Base-by-base conservation (phyloP, 2,797 vertebrate species). In the Gallinago solitaria region DNA sequence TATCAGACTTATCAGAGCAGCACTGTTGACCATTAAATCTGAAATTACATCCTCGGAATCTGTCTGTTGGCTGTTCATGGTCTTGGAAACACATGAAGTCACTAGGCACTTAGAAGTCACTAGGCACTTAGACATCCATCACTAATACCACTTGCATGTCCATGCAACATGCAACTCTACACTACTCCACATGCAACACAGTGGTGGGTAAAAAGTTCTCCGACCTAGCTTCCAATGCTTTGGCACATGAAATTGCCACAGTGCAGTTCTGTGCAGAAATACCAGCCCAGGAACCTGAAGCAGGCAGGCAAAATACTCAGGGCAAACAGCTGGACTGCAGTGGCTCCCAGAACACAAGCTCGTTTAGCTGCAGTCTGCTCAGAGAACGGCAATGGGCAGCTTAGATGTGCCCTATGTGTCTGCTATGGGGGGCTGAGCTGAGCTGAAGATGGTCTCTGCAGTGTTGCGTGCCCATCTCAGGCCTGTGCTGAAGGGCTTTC, bases 311-410 rank as follows among this genome's bases (percentile, higher is more conserved):
- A 60, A 48, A 45, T 4, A 47, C 15, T 45, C 50, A 54, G 41
- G 32, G 24, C 27, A 67, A 83, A 41, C 0, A 2, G 21, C 43
- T 65, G 75, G 23, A 24, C 10, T 0, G 0, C 7, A 21, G 1
- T 12, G 23, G 4, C 9, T 65, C 19, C 17, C 16, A 7, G 37
- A 67, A 8, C 15, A 2, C 24, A 51, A 56, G 27, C 18, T 87
- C 0, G 0, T 45, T 68, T 12, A 32, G 35, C 30, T 60, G 28
- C 56, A 7, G 14, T 30, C 43, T 47, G 39, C n/a, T 51, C 24
- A 0, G 2, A 68, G 65, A 47, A 25, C 0, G 1, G 30, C 0
- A 0, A 28, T 16, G 48, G 23, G 24, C 19, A n/a, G 32, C 11
- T 47, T 21, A 35, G 11, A 53, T 57, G 28, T 57, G 10, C 7